Percentiles rank a stretch among this genome's conserved stretches.
Conservation (phyloP, 2,113 vertebrate species). For the Sprattus sprattus region DNA sequence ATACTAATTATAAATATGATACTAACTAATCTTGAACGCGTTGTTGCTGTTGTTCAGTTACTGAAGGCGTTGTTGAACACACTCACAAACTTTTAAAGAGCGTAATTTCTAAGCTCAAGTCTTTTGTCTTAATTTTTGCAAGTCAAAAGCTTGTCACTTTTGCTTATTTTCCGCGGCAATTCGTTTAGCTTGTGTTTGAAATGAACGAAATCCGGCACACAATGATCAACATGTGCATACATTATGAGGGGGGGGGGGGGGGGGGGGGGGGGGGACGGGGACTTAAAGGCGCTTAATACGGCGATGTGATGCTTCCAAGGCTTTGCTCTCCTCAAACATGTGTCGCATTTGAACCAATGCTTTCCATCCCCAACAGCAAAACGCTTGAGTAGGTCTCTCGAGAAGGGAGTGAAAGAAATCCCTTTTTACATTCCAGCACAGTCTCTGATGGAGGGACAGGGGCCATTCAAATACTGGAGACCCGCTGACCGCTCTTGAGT, state of each 20-base stretch:
- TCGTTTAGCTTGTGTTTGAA: not conserved
- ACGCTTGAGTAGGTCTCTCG: slow-evolving; percentile 69
- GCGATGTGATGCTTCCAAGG: not conserved
- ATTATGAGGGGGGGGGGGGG: not conserved
- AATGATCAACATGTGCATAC: slow-evolving; percentile 3
- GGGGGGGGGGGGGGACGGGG: not conserved
- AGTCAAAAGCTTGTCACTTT: not conserved
- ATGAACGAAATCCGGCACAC: not conserved
- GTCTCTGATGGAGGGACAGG: slow-evolving; percentile 75
- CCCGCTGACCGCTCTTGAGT: slow-evolving; percentile 77
- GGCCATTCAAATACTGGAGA: slow-evolving; percentile 66
- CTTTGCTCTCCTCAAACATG: slow-evolving; percentile 22
- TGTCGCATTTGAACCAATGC: slow-evolving; percentile 31
- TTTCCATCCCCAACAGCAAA: slow-evolving; percentile 60
- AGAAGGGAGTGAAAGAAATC: slow-evolving; percentile 75
- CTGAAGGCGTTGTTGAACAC: not conserved
- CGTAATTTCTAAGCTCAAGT: not conserved
- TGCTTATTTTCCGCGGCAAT: not conserved
- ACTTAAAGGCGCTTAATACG: not conserved
- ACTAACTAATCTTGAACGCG: not conserved
- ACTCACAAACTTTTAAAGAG: not conserved
- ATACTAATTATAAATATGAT: no score
- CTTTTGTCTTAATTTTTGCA: not conserved
- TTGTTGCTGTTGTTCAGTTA: not conserved
- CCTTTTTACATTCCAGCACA: slow-evolving; percentile 82